Evolutionary conservation across 2,888 invertebrate species (phyloP), one percentile per base, ranked within the genome.

Genomic region (Pammene fasciana): DNA sequence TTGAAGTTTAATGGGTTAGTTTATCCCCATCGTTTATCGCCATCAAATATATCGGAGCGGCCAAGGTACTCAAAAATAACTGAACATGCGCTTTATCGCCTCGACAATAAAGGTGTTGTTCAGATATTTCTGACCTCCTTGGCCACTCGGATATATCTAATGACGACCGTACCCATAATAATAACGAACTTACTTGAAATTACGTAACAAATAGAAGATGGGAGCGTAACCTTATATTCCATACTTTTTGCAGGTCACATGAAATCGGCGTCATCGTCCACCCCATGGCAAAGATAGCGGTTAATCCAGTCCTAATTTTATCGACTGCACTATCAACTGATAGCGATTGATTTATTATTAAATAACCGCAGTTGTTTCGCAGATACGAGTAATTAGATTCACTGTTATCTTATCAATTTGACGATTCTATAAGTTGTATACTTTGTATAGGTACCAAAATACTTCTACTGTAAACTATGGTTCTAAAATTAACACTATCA

Each of bases 281-380:
- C 34, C 56, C 48, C 36, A 50, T 34, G 41, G 56, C 41, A 34
- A 50, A 64, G 56, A 68, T 68, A 65, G 52, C 41, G 38, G 55
- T 65, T 71, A 71, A 57, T 62, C 60, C 41, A 54, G 54, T 34
- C 54, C 65, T 70, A 70, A 65, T 60, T 70, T 70, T 70, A 70
- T 70, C 60, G 14, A 70, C 60, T 70, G 54, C 70, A 11, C 36
- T 65, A 70, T 65, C 65, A 48, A 48, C 10, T 60, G 70, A 65
- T 65, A 65, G 34, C 65, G 54, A 57, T 70, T 60, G 54, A 70
- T 68, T 65, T 70, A 70, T 65, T 46, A 70, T 60, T 60, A 60
- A 65, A 70, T 70, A 55, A 65, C 41, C 59, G 38, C 16, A 57
- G 18, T 34, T 54, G 57, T 38, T 59, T 41, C 46, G 52, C 46